A percentile compares a stretch with the other conserved stretches of the same genome.
Conservation (phyloP, 2,888 invertebrate species). For the Herminia tarsipennalis region DNA sequence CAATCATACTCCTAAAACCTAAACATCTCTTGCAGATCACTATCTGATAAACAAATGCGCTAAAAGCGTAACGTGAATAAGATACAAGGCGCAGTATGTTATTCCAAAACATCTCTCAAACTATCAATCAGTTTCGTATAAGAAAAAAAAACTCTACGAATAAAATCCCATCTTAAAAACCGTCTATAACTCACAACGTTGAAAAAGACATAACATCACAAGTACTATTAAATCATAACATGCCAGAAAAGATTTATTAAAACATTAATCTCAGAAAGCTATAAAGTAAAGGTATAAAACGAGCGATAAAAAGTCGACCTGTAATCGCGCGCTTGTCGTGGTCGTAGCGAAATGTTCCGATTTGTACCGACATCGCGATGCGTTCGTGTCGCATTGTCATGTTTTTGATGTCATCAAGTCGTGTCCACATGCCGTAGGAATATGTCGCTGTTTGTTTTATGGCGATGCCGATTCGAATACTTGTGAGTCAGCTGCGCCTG, state of each 20-base stretch:
- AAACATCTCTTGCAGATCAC: too few relatives aligned
- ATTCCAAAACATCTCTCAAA: too few relatives aligned
- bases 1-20: too few relatives aligned
- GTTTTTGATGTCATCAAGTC: constrained; percentile 27
- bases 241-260: constrained; percentile 33
- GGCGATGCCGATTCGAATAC: constrained; percentile 18
- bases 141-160: too few relatives aligned
- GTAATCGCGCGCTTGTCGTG: constrained; percentile 19
- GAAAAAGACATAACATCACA: constrained; percentile 23
- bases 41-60: too few relatives aligned
- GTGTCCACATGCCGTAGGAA: constrained; percentile 19
- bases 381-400: constrained; percentile 25
- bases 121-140: too few relatives aligned
- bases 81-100: too few relatives aligned
- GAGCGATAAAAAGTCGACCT: constrained; percentile 26
- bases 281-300: constrained; percentile 23
- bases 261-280: constrained; percentile 27
- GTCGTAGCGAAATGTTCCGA: constrained; percentile 22
- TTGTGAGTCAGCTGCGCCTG: constrained; percentile 22
- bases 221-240: constrained; percentile 32
- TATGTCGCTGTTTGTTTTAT: constrained; percentile 24
- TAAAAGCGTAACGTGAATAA: too few relatives aligned
- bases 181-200: constrained; percentile 24
- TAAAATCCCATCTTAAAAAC: constrained; percentile 26
- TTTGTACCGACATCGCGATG: constrained; percentile 22